phyloP scores from a whole-genome alignment of 2,113 vertebrate species.

The Pongo pygmaeus region DNA sequence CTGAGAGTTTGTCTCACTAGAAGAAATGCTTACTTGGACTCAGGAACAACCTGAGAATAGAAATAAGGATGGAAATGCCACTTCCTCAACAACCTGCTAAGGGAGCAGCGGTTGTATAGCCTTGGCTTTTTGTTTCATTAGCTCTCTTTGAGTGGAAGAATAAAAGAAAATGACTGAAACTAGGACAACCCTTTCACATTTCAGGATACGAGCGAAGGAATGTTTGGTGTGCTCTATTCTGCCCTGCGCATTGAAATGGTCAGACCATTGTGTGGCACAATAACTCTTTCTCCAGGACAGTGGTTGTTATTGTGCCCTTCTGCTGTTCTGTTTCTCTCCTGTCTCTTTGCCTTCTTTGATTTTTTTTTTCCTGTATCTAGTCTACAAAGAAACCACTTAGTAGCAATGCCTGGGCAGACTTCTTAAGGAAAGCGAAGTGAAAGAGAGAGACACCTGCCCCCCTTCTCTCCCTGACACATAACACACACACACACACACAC shows the following conservation, averaged over 20 bases:
- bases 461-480: neutral
- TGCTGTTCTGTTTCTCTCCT: neutral
- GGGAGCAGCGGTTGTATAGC: neutral
- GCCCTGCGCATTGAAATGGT: neutral
- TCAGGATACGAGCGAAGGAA: neutral
- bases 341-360: neutral
- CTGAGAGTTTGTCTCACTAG: neutral
- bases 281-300: conserved; percentile 22
- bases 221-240: neutral
- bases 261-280: neutral
- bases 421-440: neutral
- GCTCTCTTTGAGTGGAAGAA: neutral
- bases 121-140: neutral
- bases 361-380: conserved; percentile 33
- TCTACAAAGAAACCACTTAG: conserved; percentile 36
- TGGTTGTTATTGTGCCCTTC: conserved; percentile 34
- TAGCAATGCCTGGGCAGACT: conserved; percentile 29
- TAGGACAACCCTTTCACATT: neutral
- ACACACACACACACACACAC: neutral
- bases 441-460: neutral
- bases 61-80: neutral
- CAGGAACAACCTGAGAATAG: neutral
- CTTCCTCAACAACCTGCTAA: neutral
- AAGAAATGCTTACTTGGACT: neutral
- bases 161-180: conserved; percentile 24